Evolutionary conservation across 2,888 invertebrate species (phyloP), one percentile per base, ranked within the genome.

Genomic region (Dicroscelio sp.): DNA sequence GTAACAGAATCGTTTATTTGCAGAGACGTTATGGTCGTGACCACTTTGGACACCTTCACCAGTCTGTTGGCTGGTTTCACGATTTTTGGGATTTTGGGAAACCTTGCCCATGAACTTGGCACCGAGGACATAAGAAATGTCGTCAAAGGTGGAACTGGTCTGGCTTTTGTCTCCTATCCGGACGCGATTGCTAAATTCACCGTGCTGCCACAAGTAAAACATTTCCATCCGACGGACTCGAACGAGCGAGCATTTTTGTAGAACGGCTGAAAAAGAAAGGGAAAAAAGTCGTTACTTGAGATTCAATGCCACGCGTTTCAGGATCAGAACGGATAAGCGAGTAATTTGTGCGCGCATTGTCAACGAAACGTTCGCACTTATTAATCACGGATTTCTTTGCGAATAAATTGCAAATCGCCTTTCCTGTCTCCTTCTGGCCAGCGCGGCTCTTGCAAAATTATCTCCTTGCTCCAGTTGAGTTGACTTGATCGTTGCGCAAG

Each of bases 111-210:
- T 94, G 98, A 98, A 95, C 97, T 97, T 75, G 97, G 97, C 12
- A 97, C 97, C n/a, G 97, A 97, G 31, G 98, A 98, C 20, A 75
- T 88, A 48, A 95, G 97, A 10, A 97, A 97, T 0, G 98, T 98
- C 0, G 98, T 99, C 0, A 98, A 98, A 17, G 98, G 98, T 65
- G 99, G 98, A 20, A 98, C 98, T 0, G 98, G 98, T 0, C 97
- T 99, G 79, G 99, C 99, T 0, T 99, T 99, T 95, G 97, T 99
- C 82, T 98, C 98, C 0, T 99, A 99, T 96, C 99, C 99, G 0
- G 98, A 98, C 95, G 98, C 98, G 0, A 98, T 99, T 88, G 97
- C 98, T 0, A 98, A 98, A 95, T 98, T 98, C 93, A 97, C 98
- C 55, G 97, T 97, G 33, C 97, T 98, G 38, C 98, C 98, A 3